phyloP scores from a whole-genome alignment of 2,113 vertebrate species.

The Picathartes gymnocephalus region DNA sequence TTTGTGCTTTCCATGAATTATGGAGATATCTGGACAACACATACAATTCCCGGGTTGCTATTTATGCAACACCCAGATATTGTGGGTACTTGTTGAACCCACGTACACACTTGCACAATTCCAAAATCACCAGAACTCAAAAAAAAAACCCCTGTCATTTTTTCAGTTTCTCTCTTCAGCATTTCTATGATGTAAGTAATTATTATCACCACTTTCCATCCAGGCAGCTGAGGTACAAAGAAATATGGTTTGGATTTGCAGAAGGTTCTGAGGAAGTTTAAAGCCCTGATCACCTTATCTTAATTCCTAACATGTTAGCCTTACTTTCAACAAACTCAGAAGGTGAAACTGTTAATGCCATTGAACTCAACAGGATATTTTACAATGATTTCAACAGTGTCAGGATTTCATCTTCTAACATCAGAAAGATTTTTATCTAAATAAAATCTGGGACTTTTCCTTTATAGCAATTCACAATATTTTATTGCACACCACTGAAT shows the following conservation, averaged over 20 bases:
- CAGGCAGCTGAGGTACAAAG: neutral
- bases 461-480: neutral
- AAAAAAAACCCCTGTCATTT: neutral
- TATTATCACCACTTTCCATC: neutral
- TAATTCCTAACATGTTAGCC: constrained; percentile 57
- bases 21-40: constrained; percentile 29
- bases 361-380: constrained; percentile 40
- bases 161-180: neutral
- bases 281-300: constrained; percentile 18
- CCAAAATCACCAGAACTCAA: neutral
- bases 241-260: constrained; percentile 48
- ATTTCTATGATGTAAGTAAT: neutral
- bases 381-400: constrained; percentile 32
- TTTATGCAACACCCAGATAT: constrained; percentile 29
- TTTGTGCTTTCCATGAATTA: constrained; percentile 55
- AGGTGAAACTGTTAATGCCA: constrained; percentile 44
- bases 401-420: neutral
- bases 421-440: constrained; percentile 26
- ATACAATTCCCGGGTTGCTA: constrained; percentile 15
- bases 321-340: constrained; percentile 36
- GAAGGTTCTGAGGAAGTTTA: constrained; percentile 31
- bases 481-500: neutral
- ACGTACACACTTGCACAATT: neutral
- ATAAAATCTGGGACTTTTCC: neutral
- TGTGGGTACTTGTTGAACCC: neutral